Evolutionary conservation across 1,140 invertebrate genomes (phyloP).

Genomic region (Pachyrhynchus sulphureomaculatus): DNA sequence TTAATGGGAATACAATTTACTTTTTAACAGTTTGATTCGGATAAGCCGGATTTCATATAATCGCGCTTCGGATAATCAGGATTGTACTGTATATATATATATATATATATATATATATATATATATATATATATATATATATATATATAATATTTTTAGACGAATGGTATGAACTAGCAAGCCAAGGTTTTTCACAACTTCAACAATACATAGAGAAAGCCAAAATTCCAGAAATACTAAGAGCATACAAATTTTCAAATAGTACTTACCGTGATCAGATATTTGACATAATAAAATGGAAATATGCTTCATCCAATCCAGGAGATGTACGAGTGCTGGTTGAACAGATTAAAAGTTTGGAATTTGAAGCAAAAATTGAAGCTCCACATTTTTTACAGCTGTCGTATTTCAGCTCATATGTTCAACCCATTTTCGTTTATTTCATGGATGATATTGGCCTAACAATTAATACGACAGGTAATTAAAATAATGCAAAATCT

Average conservation of each 20-base stretch:
- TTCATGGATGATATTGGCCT: conserved; percentile 34
- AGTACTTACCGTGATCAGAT: conserved; percentile 43
- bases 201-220: conserved; percentile 55
- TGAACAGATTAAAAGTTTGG: conserved; percentile 50
- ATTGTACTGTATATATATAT: too few species aligned
- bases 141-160: conserved; percentile 39
- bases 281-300: conserved; percentile 55
- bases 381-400: conserved; percentile 51
- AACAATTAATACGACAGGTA: conserved; percentile 35
- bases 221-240: conserved; percentile 54
- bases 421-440: conserved; percentile 43
- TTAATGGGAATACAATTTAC: too few species aligned
- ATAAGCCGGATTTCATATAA: too few species aligned
- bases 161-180: conserved; percentile 55
- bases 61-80: too few species aligned
- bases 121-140: neutral
- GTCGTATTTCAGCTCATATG: conserved; percentile 48
- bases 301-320: conserved; percentile 50
- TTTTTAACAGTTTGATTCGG: too few species aligned
- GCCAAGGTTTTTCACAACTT: conserved; percentile 54
- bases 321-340: conserved; percentile 44
- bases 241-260: conserved; percentile 46
- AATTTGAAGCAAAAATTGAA: conserved; percentile 53
- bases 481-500: neutral
- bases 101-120: too few species aligned